These are phyloP conservation scores for Petrolisthes cinctipes DNA, from an alignment of 2,888 invertebrate species.

Conservation along the genomic window DNA sequence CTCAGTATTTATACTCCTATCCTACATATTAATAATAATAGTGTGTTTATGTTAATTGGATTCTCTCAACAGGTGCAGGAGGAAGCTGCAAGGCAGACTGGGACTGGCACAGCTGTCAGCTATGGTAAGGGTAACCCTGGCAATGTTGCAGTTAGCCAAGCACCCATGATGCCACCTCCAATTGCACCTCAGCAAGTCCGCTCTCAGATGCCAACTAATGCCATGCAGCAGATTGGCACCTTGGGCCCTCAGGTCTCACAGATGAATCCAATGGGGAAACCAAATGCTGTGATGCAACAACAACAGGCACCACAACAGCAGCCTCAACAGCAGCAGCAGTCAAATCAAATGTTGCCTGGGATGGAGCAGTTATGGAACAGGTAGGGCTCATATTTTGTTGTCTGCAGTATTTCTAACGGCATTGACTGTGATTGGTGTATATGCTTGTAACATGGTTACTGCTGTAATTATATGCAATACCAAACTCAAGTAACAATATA, in stretches of 20 bases:
- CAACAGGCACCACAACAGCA: slow-evolving; percentile 67
- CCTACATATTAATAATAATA: too few species aligned
- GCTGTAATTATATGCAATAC: neutral
- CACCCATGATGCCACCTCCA: slow-evolving; percentile 49
- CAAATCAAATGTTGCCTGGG: slow-evolving; percentile 56
- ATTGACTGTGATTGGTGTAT: neutral
- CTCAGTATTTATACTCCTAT: too few species aligned
- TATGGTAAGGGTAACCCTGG: slow-evolving; percentile 79
- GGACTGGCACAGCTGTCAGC: slow-evolving; percentile 77
- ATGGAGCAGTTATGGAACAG: slow-evolving; percentile 66
- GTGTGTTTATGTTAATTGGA: neutral
- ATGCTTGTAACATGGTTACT: neutral
- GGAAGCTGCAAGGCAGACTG: slow-evolving; percentile 90
- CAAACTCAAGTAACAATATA: too few species aligned
- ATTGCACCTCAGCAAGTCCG: slow-evolving; percentile 66
- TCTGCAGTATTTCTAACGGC: slow-evolving; percentile 6
- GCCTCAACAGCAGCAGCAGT: slow-evolving; percentile 66
- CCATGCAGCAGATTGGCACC: slow-evolving; percentile 63
- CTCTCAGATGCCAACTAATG: slow-evolving; percentile 65
- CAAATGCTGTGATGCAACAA: slow-evolving; percentile 62
- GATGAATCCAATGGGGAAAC: slow-evolving; percentile 62
- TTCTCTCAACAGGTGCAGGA: slow-evolving; percentile 80
- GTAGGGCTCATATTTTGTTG: slow-evolving; percentile 67
- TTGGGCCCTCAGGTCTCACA: slow-evolving; percentile 65
- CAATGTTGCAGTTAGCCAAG: slow-evolving; percentile 70